phyloP scores from a whole-genome alignment of 2,888 invertebrate genomes.

The Agrochola macilenta region DNA sequence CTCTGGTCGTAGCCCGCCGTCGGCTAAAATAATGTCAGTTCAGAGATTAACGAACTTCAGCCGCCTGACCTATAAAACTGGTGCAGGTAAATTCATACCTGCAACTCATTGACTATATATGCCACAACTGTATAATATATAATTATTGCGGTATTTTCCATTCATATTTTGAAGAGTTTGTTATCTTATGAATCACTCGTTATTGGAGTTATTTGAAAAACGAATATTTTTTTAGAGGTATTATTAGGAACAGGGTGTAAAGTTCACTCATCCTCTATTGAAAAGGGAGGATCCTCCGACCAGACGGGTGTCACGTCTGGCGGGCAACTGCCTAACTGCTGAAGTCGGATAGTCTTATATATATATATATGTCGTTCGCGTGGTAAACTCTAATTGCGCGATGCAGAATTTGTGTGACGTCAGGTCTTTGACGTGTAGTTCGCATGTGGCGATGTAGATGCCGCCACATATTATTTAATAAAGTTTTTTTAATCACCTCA shows the following conservation, averaged over 20 bases:
- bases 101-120: slow-evolving; percentile 63
- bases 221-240: not conserved
- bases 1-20: slow-evolving; percentile 82
- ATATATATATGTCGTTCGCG: too few relatives aligned
- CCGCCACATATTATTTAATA: not conserved
- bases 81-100: slow-evolving; percentile 76
- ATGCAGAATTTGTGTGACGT: too few relatives aligned
- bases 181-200: slow-evolving; percentile 5
- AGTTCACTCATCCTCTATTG: too few relatives aligned
- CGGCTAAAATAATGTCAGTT: slow-evolving; percentile 89
- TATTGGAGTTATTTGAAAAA: not conserved
- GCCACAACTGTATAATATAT: slow-evolving; percentile 23
- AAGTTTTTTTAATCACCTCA: not conserved
- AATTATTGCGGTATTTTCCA: slow-evolving; percentile 29
- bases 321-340: too few relatives aligned
- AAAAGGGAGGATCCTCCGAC: too few relatives aligned
- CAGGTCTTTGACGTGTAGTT: too few relatives aligned
- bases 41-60: slow-evolving; percentile 90
- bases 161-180: slow-evolving; percentile 14
- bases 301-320: too few relatives aligned
- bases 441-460: too few relatives aligned
- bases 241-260: too few relatives aligned
- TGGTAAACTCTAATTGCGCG: too few relatives aligned
- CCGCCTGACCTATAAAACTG: slow-evolving; percentile 87
- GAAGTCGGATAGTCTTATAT: too few relatives aligned